A percentile compares a stretch with the other conserved stretches of the same genome.
phyloP scores from a whole-genome alignment of 1,140 invertebrate species.

The Mactra quadrangularis region DNA sequence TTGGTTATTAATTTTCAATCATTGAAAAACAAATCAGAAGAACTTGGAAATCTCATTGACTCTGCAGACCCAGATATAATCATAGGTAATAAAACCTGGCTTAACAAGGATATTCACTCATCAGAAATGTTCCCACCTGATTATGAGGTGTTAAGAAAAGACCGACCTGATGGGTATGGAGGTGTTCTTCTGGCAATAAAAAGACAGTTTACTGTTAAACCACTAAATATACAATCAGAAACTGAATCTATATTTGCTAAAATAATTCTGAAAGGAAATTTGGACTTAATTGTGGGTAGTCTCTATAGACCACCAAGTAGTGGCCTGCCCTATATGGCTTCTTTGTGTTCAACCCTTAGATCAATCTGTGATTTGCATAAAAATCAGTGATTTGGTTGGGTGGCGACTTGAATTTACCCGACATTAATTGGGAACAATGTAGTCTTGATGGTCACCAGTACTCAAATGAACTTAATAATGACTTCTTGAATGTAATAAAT shows the following conservation, averaged over 20 bases:
- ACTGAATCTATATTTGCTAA: constrained; percentile 14
- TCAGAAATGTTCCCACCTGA: constrained; percentile 28
- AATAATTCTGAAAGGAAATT: neutral
- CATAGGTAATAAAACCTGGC: constrained; percentile 39
- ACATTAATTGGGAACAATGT: constrained; percentile 34
- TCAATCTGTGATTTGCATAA: neutral
- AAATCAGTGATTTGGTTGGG: constrained; percentile 32
- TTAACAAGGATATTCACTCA: constrained; percentile 2
- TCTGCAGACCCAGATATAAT: constrained; percentile 21
- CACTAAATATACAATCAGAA: neutral
- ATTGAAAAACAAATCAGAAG: constrained; percentile 32
- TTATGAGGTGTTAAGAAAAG: constrained; percentile 30
- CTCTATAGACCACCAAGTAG: constrained; percentile 13
- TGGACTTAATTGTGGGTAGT: neutral
- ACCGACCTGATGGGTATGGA: constrained; percentile 26
- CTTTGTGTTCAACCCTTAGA: neutral
- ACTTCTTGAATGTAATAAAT: neutral
- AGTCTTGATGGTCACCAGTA: constrained; percentile 9
- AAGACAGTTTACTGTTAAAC: neutral
- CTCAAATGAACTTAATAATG: neutral
- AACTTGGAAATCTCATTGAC: constrained; percentile 33
- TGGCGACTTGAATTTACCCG: constrained; percentile 50
- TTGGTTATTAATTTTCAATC: constrained; percentile 38
- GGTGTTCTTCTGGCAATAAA: constrained; percentile 36
- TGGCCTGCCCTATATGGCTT: neutral